Conservation (phyloP, 2,113 vertebrate species). For the Sisor rabdophorus region DNA sequence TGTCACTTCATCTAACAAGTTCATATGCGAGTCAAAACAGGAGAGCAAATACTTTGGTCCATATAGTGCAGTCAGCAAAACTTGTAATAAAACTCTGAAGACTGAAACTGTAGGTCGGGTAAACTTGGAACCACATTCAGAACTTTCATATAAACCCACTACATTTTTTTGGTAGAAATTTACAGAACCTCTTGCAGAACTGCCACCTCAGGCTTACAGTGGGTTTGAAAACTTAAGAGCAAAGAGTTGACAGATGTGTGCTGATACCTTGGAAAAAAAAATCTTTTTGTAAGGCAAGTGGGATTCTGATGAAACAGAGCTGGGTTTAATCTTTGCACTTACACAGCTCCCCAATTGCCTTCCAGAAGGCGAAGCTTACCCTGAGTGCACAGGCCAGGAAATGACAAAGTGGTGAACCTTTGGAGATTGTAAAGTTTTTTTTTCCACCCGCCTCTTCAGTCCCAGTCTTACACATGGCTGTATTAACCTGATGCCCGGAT, state of each 20-base stretch:
- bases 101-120: too few species aligned
- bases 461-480: background rate
- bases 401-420: background rate
- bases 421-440: background rate
- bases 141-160: constrained; percentile 6
- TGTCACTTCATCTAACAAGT: too few species aligned
- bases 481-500: background rate
- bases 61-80: too few species aligned
- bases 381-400: background rate
- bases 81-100: too few species aligned
- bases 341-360: constrained; percentile 12
- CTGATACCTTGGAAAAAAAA: constrained; percentile 28
- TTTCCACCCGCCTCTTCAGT: constrained; percentile 35
- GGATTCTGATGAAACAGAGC: background rate
- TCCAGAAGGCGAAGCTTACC: background rate
- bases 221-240: constrained; percentile 5
- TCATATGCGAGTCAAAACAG: too few species aligned
- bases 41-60: too few species aligned
- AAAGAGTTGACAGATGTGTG: constrained; percentile 32
- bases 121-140: too few species aligned
- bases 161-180: background rate
- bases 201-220: background rate
- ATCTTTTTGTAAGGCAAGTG: background rate
- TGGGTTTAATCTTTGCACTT: background rate
- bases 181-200: constrained; percentile 7